A percentile compares a stretch with the other conserved stretches of the same genome.
phyloP scores from a whole-genome alignment of 2,888 invertebrate genomes.

The Agrotis exclamationis region DNA sequence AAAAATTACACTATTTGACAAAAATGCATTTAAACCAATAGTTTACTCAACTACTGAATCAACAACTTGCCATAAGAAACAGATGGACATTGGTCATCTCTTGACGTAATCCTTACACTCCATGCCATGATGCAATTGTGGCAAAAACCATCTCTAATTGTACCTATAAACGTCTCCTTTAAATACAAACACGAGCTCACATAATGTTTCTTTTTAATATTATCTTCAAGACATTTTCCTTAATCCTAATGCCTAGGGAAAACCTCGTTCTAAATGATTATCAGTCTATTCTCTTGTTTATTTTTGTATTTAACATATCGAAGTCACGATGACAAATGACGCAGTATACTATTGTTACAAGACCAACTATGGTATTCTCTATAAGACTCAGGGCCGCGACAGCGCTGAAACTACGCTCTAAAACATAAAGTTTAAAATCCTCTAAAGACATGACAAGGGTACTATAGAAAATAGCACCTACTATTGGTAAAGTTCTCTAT shows the following conservation, averaged over 20 bases:
- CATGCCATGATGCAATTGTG: neutral
- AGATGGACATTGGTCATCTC: neutral
- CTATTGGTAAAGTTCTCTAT: neutral
- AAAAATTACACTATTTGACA: too few relatives aligned
- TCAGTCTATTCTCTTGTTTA: conserved; percentile 24
- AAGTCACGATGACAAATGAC: conserved; percentile 26
- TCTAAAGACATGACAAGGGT: too few relatives aligned
- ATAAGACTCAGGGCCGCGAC: too few relatives aligned
- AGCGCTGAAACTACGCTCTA: too few relatives aligned
- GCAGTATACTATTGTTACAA: neutral
- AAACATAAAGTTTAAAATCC: too few relatives aligned
- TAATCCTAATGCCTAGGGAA: conserved; percentile 11
- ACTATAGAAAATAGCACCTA: too few relatives aligned
- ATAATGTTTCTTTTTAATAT: conserved; percentile 9
- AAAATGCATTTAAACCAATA: too few relatives aligned
- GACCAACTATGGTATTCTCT: too few relatives aligned
- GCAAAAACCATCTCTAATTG: neutral
- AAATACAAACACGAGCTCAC: neutral
- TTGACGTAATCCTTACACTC: neutral
- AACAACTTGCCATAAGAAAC: neutral
- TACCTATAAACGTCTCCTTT: neutral
- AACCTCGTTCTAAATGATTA: conserved; percentile 14
- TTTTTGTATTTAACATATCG: conserved; percentile 6
- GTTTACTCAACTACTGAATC: too few relatives aligned
- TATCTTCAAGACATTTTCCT: conserved; percentile 25